Evolutionary conservation across 2,113 vertebrate species (phyloP), one percentile per base, ranked within the genome.

Genomic region (Xenus cinereus): DNA sequence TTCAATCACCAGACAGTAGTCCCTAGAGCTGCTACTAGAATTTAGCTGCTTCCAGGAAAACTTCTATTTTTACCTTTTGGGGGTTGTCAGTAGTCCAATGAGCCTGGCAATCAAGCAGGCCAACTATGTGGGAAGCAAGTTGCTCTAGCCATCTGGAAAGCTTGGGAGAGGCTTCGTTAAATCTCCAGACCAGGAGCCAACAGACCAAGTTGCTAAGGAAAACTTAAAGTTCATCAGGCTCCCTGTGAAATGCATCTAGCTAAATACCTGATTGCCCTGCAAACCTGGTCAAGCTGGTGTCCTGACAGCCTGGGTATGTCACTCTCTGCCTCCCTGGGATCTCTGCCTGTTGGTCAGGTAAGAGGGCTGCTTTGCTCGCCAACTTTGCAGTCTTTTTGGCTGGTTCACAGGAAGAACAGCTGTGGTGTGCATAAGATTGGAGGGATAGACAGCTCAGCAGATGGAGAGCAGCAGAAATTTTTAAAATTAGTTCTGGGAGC

Each of bases 51-150:
- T 84, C 21, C 28, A 92, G 60, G 54, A 51, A 84, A 74, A 43
- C 7, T 39, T 60, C 19, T 18, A 5, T 54, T 69, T 62, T n/a
- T 76, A 12, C 26, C 13, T 80, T 84, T 73, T 66, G 28, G 20
- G 30, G 18, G 26, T 35, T 92, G 18, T 72, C 27, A 67, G 0
- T 45, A 71, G 10, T 74, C 41, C 50, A 64, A 14, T 7, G 12
- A 71, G 9, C 18, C 35, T 56, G 41, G 37, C 37, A 86, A 27
- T 17, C 8, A 69, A 37, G n/a, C 20, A 68, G n/a, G 26, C 8
- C 12, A 62, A 27, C 27, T 45, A 15, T 0, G 0, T 35, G 3
- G 2, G 66, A 89, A 84, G 3, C 0, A 3, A 53, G 14, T n/a
- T 73, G 24, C 27, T 83, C 11, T 30, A 54, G 41, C 71, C 26